phyloP scores from a whole-genome alignment of 2,888 invertebrate genomes.

The Drosophila birchii region DNA sequence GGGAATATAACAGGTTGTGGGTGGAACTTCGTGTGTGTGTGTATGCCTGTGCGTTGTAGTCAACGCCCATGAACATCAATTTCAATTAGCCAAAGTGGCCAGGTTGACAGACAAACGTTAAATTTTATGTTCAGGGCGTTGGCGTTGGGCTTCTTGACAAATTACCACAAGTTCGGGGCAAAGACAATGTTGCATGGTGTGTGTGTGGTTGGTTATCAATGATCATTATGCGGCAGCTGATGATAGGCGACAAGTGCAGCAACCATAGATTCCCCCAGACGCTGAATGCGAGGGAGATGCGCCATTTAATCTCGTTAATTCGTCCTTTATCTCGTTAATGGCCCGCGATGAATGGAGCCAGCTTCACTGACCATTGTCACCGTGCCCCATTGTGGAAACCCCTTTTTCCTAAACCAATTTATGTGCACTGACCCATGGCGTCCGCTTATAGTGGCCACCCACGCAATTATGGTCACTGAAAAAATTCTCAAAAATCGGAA shows the following conservation, averaged over 20 bases:
- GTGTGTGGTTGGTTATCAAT: conserved; percentile 41
- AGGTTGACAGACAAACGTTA: conserved; percentile 77
- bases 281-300: neutral
- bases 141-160: conserved; percentile 50
- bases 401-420: conserved; percentile 71
- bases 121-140: conserved; percentile 77
- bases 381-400: conserved; percentile 24
- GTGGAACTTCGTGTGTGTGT: conserved; percentile 3
- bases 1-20: conserved; percentile 19
- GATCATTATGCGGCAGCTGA: conserved; percentile 48
- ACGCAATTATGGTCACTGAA: conserved; percentile 22
- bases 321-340: conserved; percentile 73
- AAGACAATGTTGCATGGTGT: conserved; percentile 58
- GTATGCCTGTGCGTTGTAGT: conserved; percentile 36
- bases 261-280: conserved; percentile 16
- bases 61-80: conserved; percentile 76
- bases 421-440: conserved; percentile 51
- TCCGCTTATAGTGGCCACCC: conserved; percentile 8
- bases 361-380: conserved; percentile 25
- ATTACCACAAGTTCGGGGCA: conserved; percentile 46
- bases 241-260: conserved; percentile 53
- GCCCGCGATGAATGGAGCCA: conserved; percentile 35
- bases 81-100: conserved; percentile 80
- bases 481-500: neutral
- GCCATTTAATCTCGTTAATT: conserved; percentile 76